phyloP scores from a whole-genome alignment of 2,797 vertebrate genomes.

The Lepus oiostolus region DNA sequence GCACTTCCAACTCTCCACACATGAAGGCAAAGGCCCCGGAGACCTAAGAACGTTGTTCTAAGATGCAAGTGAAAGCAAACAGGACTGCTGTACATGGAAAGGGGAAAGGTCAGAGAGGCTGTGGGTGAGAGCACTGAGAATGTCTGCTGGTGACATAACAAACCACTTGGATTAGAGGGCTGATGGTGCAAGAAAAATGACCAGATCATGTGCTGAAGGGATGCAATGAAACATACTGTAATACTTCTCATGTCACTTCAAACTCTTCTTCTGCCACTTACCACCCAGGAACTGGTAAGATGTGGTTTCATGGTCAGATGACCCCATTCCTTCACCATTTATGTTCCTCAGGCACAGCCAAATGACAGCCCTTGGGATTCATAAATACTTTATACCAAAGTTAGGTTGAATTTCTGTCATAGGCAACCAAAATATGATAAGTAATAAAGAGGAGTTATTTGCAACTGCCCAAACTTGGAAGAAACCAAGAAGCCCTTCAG shows the following conservation, averaged over 20 bases:
- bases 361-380: no score
- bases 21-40: not conserved
- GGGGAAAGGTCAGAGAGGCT: not conserved
- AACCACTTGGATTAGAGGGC: not conserved
- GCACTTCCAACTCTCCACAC: not conserved
- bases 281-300: not conserved
- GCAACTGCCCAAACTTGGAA: not conserved
- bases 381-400: not conserved
- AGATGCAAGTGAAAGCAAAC: not conserved
- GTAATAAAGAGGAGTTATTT: not conserved
- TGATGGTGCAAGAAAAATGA: not conserved
- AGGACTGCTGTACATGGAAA: not conserved
- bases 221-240: not conserved
- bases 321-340: not conserved
- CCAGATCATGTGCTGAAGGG: not conserved
- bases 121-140: not conserved
- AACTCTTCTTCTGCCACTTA: not conserved
- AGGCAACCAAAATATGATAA: not conserved
- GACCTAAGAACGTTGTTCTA: not conserved
- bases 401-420: constrained; percentile 19
- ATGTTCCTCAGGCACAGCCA: not conserved
- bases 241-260: not conserved
- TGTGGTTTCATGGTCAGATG: not conserved
- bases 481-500: not conserved
- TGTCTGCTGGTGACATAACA: not conserved